These are phyloP conservation scores for Distichodus sexfasciatus DNA, from an alignment of 2,797 vertebrate genomes.

Conservation along the genomic window DNA sequence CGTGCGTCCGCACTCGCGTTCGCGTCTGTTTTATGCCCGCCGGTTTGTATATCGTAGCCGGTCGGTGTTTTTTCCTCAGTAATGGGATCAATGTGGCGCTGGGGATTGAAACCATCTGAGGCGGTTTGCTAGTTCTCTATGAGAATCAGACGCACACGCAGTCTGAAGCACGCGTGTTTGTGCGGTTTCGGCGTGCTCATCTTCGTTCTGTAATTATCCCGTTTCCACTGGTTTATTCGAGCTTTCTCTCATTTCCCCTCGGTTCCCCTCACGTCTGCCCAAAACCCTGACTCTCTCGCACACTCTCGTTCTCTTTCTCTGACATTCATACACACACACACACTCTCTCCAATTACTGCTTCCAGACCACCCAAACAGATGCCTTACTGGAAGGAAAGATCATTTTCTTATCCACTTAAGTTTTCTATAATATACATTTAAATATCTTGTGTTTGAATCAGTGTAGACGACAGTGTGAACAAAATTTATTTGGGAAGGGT, in stretches of 20 bases:
- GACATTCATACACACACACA: constrained; percentile 10
- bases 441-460: too few species aligned
- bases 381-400: constrained; percentile 46
- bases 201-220: constrained; percentile 58
- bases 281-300: constrained; percentile 45
- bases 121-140: constrained; percentile 74
- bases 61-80: constrained; percentile 60
- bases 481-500: too few species aligned
- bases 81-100: constrained; percentile 59
- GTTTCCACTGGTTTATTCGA: constrained; percentile 63
- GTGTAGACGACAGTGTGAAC: too few species aligned
- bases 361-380: constrained; percentile 63
- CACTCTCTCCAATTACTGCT: constrained; percentile 27
- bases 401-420: constrained; percentile 2
- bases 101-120: constrained; percentile 69
- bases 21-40: background rate
- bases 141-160: constrained; percentile 67
- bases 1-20: constrained; percentile 6
- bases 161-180: constrained; percentile 37
- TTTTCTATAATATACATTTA: too few species aligned
- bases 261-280: constrained; percentile 43
- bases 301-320: background rate
- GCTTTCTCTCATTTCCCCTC: constrained; percentile 52
- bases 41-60: constrained; percentile 59
- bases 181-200: constrained; percentile 54